phyloP scores from a whole-genome alignment of 1,140 invertebrate species.

The Cotesia typhae region DNA sequence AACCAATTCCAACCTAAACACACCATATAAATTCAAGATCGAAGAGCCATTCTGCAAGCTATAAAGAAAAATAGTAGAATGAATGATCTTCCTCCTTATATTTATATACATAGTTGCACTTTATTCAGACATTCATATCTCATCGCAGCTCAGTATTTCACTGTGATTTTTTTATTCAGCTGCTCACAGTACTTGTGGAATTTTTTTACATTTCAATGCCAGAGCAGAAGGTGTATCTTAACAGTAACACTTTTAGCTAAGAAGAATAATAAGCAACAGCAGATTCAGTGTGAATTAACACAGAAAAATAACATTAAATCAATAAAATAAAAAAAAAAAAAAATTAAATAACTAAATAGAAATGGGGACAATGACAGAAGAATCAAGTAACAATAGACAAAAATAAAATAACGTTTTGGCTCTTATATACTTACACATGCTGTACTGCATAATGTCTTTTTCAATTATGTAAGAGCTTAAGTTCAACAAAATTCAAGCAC shows the following conservation, averaged over 20 bases:
- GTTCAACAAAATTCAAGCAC: background rate
- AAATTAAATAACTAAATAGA: background rate
- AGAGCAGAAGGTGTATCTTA: no score
- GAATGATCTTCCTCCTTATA: no score
- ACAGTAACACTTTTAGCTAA: no score
- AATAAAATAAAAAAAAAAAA: background rate
- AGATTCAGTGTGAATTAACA: no score
- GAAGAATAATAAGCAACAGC: no score
- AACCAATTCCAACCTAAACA: constrained; percentile 64
- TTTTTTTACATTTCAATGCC: background rate
- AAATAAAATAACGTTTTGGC: constrained; percentile 18
- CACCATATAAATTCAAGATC: constrained; percentile 65
- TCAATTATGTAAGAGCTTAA: constrained; percentile 28
- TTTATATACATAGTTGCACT: background rate
- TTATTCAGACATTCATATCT: background rate
- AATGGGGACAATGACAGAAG: constrained; percentile 15
- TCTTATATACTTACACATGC: constrained; percentile 1
- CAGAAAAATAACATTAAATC: background rate
- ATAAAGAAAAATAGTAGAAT: constrained; percentile 4
- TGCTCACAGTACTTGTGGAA: no score
- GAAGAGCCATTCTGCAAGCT: constrained; percentile 52
- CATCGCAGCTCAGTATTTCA: no score
- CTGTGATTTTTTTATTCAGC: no score
- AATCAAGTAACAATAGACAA: background rate
- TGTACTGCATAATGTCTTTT: background rate